phyloP scores from a whole-genome alignment of 2,888 invertebrate species.

The Leptinotarsa rubiginosa region DNA sequence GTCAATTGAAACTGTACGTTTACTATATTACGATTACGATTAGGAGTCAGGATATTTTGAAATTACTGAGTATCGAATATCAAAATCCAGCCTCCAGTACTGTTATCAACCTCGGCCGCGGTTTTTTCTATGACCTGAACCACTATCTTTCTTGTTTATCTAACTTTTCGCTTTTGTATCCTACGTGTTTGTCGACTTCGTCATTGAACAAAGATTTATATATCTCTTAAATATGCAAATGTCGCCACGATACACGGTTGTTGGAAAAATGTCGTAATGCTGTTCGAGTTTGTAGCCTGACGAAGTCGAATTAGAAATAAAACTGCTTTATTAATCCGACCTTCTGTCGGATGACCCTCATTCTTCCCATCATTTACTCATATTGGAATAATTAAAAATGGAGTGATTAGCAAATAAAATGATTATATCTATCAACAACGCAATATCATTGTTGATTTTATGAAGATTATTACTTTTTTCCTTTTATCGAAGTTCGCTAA shows the following conservation, averaged over 20 bases:
- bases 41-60: too few species aligned
- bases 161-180: background rate
- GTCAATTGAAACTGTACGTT: too few species aligned
- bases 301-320: conserved; percentile 1
- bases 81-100: background rate
- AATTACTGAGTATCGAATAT: background rate
- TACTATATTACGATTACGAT: too few species aligned
- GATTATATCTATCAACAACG: background rate
- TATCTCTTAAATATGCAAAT: conserved; percentile 18
- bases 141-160: conserved; percentile 10
- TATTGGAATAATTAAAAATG: background rate
- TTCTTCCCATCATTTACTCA: background rate
- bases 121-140: background rate
- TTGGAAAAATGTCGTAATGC: conserved; percentile 8
- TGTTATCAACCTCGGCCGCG: background rate
- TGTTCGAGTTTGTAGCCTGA: background rate
- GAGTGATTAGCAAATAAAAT: background rate
- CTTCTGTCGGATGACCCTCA: background rate
- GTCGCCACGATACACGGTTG: background rate
- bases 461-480: background rate
- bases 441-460: background rate
- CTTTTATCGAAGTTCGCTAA: too few species aligned
- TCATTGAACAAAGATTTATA: conserved; percentile 17
- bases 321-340: conserved; percentile 5
- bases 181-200: background rate